A percentile compares a stretch with the other conserved stretches of the same genome.
phyloP scores from a whole-genome alignment of 2,888 invertebrate species.

The Polymixis flavicincta region DNA sequence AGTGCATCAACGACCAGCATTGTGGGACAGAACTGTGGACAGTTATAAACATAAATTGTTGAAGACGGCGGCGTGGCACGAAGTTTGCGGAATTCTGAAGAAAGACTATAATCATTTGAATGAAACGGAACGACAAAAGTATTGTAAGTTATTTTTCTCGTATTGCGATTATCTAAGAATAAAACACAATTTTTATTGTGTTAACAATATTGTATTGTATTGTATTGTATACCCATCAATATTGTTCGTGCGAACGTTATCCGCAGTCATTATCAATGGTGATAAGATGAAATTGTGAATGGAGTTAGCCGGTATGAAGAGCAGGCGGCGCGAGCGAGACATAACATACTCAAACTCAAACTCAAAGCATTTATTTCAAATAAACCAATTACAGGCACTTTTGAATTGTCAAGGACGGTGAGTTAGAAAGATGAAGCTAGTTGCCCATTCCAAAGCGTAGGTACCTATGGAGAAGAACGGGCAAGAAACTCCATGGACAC shows the following conservation, averaged over 20 bases:
- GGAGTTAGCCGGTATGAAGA: conserved; percentile 2
- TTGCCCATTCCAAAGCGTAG: too few species aligned
- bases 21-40: conserved; percentile 24
- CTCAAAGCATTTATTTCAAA: too few species aligned
- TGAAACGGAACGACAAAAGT: conserved; percentile 14
- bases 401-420: too few species aligned
- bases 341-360: too few species aligned
- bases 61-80: conserved; percentile 32
- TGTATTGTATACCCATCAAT: too few species aligned
- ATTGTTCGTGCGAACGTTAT: conserved; percentile 11
- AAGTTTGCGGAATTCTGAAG: conserved; percentile 24
- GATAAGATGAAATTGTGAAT: background rate
- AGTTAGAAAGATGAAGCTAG: too few species aligned
- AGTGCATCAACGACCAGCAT: conserved; percentile 19
- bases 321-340: conserved; percentile 3
- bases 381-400: too few species aligned
- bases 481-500: too few species aligned
- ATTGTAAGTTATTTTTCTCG: conserved; percentile 26
- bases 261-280: background rate
- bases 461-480: too few species aligned
- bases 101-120: conserved; percentile 22
- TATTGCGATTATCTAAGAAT: background rate
- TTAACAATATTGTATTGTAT: too few species aligned
- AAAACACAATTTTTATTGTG: too few species aligned
- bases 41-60: conserved; percentile 9